phyloP scores from a whole-genome alignment of 2,888 invertebrate genomes.

The Dicyrtomina minuta region DNA sequence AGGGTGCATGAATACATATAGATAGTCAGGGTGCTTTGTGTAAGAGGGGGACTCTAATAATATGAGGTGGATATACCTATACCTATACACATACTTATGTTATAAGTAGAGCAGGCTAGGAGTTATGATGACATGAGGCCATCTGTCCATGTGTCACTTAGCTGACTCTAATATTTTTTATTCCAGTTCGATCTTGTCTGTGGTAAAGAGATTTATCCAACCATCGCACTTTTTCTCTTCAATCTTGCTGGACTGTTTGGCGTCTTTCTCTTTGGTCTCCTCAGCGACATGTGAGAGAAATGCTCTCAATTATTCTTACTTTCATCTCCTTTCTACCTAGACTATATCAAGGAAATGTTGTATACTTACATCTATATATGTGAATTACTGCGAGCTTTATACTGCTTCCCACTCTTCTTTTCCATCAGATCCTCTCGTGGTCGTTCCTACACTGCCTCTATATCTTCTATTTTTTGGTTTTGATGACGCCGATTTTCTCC shows the following conservation, averaged over 20 bases:
- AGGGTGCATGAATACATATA: too few species aligned
- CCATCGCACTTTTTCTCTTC: slow-evolving; percentile 78
- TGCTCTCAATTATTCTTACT: slow-evolving; percentile 30
- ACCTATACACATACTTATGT: too few species aligned
- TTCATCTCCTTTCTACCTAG: slow-evolving; percentile 1
- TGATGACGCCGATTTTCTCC: slow-evolving; percentile 23
- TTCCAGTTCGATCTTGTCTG: slow-evolving; percentile 85
- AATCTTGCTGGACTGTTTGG: slow-evolving; percentile 88
- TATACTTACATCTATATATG: too few species aligned
- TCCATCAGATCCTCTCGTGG: neutral
- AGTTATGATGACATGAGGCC: slow-evolving; percentile 13
- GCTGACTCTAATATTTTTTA: slow-evolving; percentile 22
- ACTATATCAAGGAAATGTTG: too few species aligned
- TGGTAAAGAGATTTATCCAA: slow-evolving; percentile 81
- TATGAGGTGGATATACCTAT: too few species aligned
- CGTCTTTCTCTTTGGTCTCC: slow-evolving; percentile 79
- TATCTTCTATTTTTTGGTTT: slow-evolving; percentile 3
- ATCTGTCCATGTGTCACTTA: slow-evolving; percentile 28
- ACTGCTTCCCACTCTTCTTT: neutral
- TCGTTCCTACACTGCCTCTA: neutral
- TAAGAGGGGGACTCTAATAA: too few species aligned
- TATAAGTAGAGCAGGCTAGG: neutral
- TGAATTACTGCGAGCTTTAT: neutral
- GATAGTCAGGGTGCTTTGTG: too few species aligned
- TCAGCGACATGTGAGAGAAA: slow-evolving; percentile 69